Evolutionary conservation across 2,797 vertebrate genomes (phyloP), one percentile per base, ranked within the genome.

Genomic region (Pitangus sulphuratus): DNA sequence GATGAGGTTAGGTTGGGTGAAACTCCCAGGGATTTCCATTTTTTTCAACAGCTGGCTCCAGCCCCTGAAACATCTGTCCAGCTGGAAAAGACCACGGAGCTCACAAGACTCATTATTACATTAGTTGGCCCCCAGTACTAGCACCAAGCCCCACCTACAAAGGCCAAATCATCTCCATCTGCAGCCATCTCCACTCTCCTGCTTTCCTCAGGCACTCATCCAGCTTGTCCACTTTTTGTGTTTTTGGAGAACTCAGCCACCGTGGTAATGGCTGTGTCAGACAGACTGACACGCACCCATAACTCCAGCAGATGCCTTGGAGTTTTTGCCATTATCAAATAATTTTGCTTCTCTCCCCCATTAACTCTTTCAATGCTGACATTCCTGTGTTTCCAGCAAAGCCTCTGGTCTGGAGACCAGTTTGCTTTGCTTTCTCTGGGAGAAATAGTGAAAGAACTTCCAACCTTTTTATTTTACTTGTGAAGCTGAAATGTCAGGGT

Each of bases 1-100:
- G 51, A 61, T 50, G 95, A 85, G 93, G 92, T 94, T 90, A 96
- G 68, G 37, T 68, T 94, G 92, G 95, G 93, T 95, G 78, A 97
- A 96, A 83, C 48, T 82, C 85, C 61, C 90, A 89, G 90, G 77
- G 78, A 87, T 89, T 95, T 92, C 35, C 4, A 11, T 17, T 69
- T 82, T 64, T 87, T 71, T 30, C 10, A 47, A 57, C 72, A 84
- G 61, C 66, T 94, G 92, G 37, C 87, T 87, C 33, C 58, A 89
- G 65, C 16, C 51, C 44, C 58, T 72, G 94, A 57, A 92, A 76
- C 28, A 40, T 90, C 82, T 84, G 50, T 86, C 87, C 45, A 75
- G 69, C 72, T 94, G 87, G 84, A 96, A 82, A 91, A 62, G 85
- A 57, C 66, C 33, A 18, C 0, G 2, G 54, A 86, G 47, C 33